A percentile compares a stretch with the other conserved stretches of the same genome.
phyloP scores from a whole-genome alignment of 2,113 vertebrate species.

The Hippocampus guttulatus region DNA sequence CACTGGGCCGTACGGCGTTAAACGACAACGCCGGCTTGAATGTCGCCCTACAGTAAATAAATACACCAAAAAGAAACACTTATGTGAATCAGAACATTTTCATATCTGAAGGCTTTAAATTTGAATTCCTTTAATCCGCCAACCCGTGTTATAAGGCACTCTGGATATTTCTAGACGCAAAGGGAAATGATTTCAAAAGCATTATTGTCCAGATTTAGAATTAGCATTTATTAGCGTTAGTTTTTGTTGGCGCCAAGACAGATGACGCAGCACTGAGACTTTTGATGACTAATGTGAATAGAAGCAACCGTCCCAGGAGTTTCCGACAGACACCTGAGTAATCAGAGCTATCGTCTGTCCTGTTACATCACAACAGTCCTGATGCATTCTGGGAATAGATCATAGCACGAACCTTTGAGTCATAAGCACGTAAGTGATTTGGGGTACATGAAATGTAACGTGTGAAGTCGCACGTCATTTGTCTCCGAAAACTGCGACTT shows the following conservation, averaged over 20 bases:
- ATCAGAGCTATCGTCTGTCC: conserved; percentile 2
- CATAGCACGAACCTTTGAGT: conserved; percentile 2
- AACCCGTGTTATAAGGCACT: no score
- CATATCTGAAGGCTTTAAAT: not conserved
- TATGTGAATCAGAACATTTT: not conserved
- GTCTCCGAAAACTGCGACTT: conserved; percentile 21
- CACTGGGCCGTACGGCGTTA: conserved; percentile 76
- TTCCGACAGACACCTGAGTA: conserved; percentile 14
- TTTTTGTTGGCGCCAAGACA: conserved; percentile 21
- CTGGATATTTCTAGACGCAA: no score
- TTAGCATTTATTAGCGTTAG: conserved; percentile 59
- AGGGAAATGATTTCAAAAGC: no score
- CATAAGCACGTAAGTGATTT: conserved; percentile 5
- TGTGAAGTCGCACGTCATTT: not conserved
- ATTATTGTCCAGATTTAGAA: conserved; percentile 29
- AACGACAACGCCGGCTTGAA: conserved; percentile 80
- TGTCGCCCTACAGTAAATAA: conserved; percentile 70
- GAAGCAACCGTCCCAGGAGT: conserved; percentile 12
- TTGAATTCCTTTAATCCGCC: not conserved
- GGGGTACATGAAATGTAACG: conserved; percentile 11
- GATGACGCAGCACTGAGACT: conserved; percentile 18
- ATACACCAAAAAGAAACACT: not conserved
- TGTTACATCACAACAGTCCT: not conserved
- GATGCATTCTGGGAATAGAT: conserved; percentile 9
- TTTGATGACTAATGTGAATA: conserved; percentile 34